Base-by-base conservation (phyloP, 2,888 invertebrate genomes). In the Electrophaes corylata region DNA sequence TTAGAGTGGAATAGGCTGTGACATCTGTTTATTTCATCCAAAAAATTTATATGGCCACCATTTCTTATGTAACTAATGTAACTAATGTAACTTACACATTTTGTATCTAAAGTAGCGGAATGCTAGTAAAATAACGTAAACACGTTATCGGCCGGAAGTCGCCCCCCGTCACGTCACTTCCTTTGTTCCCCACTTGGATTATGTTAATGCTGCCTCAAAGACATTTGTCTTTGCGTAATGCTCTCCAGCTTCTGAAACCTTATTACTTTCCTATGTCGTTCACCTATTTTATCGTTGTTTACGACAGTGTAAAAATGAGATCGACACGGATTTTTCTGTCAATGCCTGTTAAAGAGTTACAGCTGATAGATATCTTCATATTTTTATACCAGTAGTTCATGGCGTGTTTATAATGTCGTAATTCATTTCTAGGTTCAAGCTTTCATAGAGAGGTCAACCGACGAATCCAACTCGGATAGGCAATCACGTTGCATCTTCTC, bases 201-300 rank as follows among this genome's bases (percentile, higher is more conserved):
- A 90, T 89, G 88, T 81, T 88, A 90, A 90, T 89, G 81, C 73
- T 76, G 81, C 81, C 80, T 82, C 83, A 70, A 75, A 83, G 82
- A 86, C 87, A 89, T 89, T 89, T 88, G 86, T 88, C 88, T 88
- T 83, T 83, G 71, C 76, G 80, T 85, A 87, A 86, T 85, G 76
- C 83, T 78, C 70, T 67, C 77, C 75, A 78, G 81, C 79, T 78
- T 51, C 55, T 49, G 65, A 67, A 73, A 76, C 79, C 73, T 81
- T 83, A 83, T 85, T 84, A 83, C 83, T 83, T 84, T 82, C 73
- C 81, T 71, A 83, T 83, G 78, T 77, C 78, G 71, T 81, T 80
- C 78, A 80, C 78, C 79, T 79, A 78, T 72, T 79, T 76, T 79
- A 80, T 81, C 75, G 72, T 80, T 83, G 73, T 84, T 81, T 83